A percentile compares a stretch with the other conserved stretches of the same genome.
Conservation (phyloP, 1,140 invertebrate species). For the Eueides isabella region DNA sequence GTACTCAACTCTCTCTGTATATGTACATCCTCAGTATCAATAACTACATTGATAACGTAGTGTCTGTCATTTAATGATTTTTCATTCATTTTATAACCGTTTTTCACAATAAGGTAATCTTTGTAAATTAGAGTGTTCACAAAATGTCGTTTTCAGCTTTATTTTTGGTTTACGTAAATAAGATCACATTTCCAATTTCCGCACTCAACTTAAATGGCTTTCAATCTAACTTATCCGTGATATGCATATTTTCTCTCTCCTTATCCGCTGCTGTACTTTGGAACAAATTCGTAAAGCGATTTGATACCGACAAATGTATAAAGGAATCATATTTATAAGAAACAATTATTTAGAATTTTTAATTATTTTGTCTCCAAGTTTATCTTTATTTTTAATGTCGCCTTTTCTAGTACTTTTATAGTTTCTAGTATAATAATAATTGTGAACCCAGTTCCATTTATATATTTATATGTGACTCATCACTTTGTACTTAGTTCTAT, state of each 20-base stretch:
- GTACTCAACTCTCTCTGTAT: not conserved
- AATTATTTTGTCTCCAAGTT: too few species aligned
- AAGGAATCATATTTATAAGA: not conserved
- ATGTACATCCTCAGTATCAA: too few species aligned
- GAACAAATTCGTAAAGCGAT: not conserved
- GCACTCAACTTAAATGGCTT: conserved; percentile 2
- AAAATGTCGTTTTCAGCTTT: too few species aligned
- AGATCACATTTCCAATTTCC: not conserved
- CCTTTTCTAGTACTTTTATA: too few species aligned
- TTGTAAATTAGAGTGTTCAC: too few species aligned
- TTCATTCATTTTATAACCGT: too few species aligned
- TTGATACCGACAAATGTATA: not conserved
- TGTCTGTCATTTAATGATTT: not conserved
- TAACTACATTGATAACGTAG: not conserved
- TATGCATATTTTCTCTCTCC: not conserved
- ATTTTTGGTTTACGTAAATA: not conserved
- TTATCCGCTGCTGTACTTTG: not conserved
- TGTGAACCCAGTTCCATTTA: too few species aligned
- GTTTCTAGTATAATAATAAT: too few species aligned
- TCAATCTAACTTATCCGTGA: not conserved
- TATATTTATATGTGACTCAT: too few species aligned
- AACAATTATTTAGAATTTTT: not conserved
- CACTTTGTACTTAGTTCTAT: too few species aligned
- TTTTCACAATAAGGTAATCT: too few species aligned
- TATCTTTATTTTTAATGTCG: too few species aligned